Evolutionary conservation across 2,113 vertebrate species (phyloP).

Genomic region (Equus przewalskii): DNA sequence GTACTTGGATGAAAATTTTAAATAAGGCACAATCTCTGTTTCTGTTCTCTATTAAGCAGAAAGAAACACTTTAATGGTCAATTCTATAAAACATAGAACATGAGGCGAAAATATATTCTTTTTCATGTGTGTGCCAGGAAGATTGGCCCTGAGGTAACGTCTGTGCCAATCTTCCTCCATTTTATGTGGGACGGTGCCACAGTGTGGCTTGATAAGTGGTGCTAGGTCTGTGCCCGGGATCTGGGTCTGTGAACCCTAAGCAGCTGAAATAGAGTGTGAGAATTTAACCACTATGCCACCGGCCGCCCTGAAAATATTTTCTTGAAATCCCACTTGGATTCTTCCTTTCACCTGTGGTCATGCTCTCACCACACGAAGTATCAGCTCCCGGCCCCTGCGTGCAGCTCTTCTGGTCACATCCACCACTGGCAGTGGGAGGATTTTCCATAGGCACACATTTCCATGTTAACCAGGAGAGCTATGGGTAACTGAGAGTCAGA

Average conservation of each 20-base stretch:
- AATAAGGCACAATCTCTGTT: neutral
- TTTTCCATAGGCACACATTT: neutral
- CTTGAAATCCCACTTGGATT: neutral
- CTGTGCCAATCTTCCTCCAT: no score
- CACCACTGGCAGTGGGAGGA: neutral
- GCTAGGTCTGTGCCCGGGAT: no score
- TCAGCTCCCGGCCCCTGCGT: no score
- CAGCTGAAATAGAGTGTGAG: no score
- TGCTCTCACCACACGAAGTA: neutral
- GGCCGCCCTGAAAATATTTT: neutral
- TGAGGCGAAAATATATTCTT: neutral
- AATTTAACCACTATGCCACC: no score
- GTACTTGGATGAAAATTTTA: neutral
- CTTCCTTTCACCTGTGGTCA: neutral
- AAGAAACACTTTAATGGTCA: neutral
- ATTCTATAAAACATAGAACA: neutral
- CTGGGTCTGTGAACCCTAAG: no score
- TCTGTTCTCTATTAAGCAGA: neutral
- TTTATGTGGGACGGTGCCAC: no score
- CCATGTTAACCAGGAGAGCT: neutral
- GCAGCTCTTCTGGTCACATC: neutral
- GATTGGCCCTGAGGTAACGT: no score
- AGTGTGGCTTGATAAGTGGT: no score
- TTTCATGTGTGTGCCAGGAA: no score
- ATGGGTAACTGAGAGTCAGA: neutral